phyloP scores from a whole-genome alignment of 2,797 vertebrate species.

The Sebastes hopkinsi region DNA sequence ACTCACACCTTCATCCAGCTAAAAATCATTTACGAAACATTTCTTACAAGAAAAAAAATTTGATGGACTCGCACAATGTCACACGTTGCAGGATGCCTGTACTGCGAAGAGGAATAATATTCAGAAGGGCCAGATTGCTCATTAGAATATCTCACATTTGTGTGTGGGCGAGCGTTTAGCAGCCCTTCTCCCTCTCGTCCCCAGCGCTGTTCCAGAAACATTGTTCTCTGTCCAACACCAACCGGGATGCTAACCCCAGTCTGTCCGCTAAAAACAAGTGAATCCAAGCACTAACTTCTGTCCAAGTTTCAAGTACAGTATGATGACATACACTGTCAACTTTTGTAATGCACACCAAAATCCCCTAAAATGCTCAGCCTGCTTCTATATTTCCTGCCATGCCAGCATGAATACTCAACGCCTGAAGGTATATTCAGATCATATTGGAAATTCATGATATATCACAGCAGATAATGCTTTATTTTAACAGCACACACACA shows the following conservation, averaged over 20 bases:
- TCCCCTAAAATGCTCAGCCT: background rate
- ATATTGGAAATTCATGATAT: background rate
- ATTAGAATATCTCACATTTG: conserved; percentile 87
- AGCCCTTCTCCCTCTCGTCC: conserved; percentile 67
- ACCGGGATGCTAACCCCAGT: conserved; percentile 63
- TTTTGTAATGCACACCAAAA: background rate
- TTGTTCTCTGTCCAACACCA: conserved; percentile 69
- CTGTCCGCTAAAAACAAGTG: conserved; percentile 53
- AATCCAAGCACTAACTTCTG: conserved; percentile 43
- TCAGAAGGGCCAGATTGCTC: conserved; percentile 84
- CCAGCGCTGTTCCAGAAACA: conserved; percentile 74
- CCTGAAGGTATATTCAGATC: background rate
- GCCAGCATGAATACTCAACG: background rate
- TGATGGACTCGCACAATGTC: conserved; percentile 38
- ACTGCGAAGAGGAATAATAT: conserved; percentile 57
- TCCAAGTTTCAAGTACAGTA: conserved; percentile 37
- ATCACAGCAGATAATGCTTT: background rate
- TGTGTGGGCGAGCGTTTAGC: conserved; percentile 82
- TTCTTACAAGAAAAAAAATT: background rate
- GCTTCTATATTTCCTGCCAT: background rate
- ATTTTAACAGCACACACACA: background rate
- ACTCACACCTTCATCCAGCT: conserved; percentile 30
- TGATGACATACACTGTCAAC: background rate
- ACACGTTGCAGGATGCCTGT: conserved; percentile 54
- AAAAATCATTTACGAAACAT: conserved; percentile 14